A percentile compares a stretch with the other conserved stretches of the same genome.
Evolutionary conservation across 2,888 invertebrate genomes (phyloP).

Genomic region (Dryomyza anilis): DNA sequence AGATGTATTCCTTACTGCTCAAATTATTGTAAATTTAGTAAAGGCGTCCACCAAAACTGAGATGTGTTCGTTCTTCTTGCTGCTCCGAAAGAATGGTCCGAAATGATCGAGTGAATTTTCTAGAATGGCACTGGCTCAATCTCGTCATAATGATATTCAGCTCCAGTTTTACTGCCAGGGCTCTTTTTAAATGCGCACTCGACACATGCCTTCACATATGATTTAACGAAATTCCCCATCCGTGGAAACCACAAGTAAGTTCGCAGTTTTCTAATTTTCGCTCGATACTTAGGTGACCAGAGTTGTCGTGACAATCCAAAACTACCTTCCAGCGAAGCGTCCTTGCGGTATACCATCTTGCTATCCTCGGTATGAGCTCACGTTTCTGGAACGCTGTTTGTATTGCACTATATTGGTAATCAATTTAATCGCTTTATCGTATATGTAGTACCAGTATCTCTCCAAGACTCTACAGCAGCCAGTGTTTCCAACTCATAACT

Average conservation of each 20-base stretch:
- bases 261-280: conserved; percentile 21
- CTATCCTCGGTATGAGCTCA: conserved; percentile 17
- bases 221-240: too few relatives aligned
- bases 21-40: conserved; percentile 25
- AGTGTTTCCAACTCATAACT: conserved; percentile 50
- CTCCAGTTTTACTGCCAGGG: conserved; percentile 11
- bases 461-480: conserved; percentile 28
- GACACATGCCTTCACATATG: background rate
- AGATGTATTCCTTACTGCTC: conserved; percentile 25
- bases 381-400: conserved; percentile 22
- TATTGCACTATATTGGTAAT: conserved; percentile 28
- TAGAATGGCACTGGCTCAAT: conserved; percentile 20
- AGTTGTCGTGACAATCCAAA: too few relatives aligned
- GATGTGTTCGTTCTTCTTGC: conserved; percentile 19
- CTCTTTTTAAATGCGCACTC: conserved; percentile 37
- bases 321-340: conserved; percentile 14
- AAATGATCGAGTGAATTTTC: conserved; percentile 22
- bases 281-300: conserved; percentile 23
- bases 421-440: conserved; percentile 28
- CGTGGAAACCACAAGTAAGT: background rate
- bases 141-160: conserved; percentile 18
- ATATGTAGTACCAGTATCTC: conserved; percentile 34
- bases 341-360: conserved; percentile 32
- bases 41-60: conserved; percentile 26
- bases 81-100: conserved; percentile 23